phyloP scores from a whole-genome alignment of 2,888 invertebrate species.

The Tuberolachnus salignus region DNA sequence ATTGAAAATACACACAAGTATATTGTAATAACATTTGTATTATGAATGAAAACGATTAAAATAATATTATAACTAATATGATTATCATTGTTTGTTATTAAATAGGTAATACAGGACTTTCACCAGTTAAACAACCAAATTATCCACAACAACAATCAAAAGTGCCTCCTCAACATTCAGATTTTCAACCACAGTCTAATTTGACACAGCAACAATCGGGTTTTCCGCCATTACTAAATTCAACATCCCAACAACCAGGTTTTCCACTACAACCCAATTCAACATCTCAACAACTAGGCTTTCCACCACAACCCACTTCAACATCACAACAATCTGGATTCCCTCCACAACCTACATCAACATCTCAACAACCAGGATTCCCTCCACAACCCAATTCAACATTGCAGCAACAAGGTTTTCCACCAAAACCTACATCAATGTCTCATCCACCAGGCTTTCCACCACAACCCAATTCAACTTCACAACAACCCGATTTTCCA shows the following conservation, averaged over 20 bases:
- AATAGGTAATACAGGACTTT: conserved; percentile 2
- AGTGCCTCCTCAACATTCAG: background rate
- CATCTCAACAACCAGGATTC: background rate
- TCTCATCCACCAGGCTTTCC: conserved; percentile 58
- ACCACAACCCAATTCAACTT: conserved; percentile 12
- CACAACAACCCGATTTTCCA: conserved; percentile 60
- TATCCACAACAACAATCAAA: conserved; percentile 21
- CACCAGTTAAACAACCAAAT: conserved; percentile 7
- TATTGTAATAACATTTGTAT: no score
- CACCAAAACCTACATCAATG: conserved; percentile 30
- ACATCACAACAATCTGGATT: conserved; percentile 55
- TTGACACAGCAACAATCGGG: background rate
- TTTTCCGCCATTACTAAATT: background rate
- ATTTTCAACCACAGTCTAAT: conserved; percentile 6
- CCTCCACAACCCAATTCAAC: conserved; percentile 58
- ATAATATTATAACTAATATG: no score
- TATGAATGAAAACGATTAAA: no score
- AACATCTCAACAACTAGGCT: conserved; percentile 58
- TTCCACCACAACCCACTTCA: conserved; percentile 55
- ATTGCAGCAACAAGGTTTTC: background rate
- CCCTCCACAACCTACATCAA: background rate
- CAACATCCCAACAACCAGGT: background rate
- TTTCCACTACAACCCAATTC: conserved; percentile 22
- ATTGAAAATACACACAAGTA: no score
- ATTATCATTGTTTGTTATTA: no score